phyloP scores from a whole-genome alignment of 2,113 vertebrate genomes.

The Protobothrops mucrosquamatus region DNA sequence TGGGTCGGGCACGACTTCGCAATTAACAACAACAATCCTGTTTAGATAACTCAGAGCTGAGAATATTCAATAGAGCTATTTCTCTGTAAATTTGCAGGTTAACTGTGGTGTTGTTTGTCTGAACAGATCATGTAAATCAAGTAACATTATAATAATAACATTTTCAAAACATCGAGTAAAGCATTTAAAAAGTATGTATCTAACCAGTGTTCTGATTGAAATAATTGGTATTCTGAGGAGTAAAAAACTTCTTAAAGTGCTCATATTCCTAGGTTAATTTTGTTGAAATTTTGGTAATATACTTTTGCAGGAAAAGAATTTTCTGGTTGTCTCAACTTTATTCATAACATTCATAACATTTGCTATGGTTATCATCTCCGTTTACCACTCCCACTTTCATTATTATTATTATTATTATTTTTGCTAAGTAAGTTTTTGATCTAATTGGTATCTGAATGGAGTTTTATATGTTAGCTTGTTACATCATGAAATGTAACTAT shows the following conservation, averaged over 20 bases:
- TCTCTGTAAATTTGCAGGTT: conserved; percentile 28
- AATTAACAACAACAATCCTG: not conserved
- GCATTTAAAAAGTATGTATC: conserved; percentile 31
- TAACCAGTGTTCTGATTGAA: conserved; percentile 9
- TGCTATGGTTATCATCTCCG: not conserved
- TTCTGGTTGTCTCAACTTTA: not conserved
- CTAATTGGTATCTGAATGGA: not conserved
- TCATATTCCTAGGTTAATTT: not conserved
- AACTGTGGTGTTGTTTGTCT: conserved; percentile 31
- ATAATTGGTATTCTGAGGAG: not conserved
- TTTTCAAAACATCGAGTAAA: conserved; percentile 27
- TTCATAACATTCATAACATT: not conserved
- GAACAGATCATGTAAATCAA: conserved; percentile 20
- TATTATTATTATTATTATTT: no score
- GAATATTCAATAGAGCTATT: conserved; percentile 39
- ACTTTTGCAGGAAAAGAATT: conserved; percentile 18
- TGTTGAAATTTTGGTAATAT: conserved; percentile 21
- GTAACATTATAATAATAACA: not conserved
- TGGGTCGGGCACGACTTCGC: no score
- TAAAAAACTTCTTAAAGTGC: conserved; percentile 45
- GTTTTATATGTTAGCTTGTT: not conserved
- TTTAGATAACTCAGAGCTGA: conserved; percentile 34
- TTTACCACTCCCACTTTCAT: not conserved
- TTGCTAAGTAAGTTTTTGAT: not conserved
- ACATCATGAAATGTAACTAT: not conserved